Base-by-base conservation (phyloP, 2,113 vertebrate genomes). In the Rhabdornis inornatus region DNA sequence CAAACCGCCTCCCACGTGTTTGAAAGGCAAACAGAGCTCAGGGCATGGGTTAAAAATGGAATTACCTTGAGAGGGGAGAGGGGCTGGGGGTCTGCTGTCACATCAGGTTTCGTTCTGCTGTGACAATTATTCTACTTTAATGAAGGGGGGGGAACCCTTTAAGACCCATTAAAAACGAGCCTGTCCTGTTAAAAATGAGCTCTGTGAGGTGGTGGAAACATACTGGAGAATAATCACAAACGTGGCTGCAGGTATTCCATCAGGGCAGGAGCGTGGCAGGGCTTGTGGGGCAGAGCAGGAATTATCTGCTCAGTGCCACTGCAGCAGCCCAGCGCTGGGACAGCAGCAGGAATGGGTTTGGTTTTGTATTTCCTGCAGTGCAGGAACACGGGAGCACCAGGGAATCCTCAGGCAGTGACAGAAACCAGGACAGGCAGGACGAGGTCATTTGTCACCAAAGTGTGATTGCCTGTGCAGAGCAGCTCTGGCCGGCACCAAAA, bases 61-160 rank as follows among this genome's bases (percentile, higher is more conserved):
- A 56, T 87, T 56, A 28, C 70, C 82, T 61, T 7, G 82, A 24
- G 22, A 50, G 49, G 60, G 64, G 84, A 55, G 47, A 17, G 20
- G 9, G 59, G 59, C 42, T 83, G 5, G 22, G 21, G 64, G 15
- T 49, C 10, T 55, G 8, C 47, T 53, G 24, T 66, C 87, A 24
- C 81, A 23, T 42, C 11, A 37, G 59, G 23, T 42, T 45, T 42
- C 27, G 22, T 78, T 83, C 50, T 89, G 80, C 69, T 37, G 47
- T 53, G 91, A 78, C 68, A 96, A 84, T 87, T 78, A 81, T 75
- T 91, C 90, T 52, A 2, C 63, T 92, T 75, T 70, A 87, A 78
- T 52, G 61, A 82, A 79, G 47, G 25, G 13, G 13, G 21, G 30
- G 12, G 7, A 10, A 40, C 19, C 9, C 5, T 81, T 81, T 30